Conservation (phyloP, 2,888 invertebrate species). For the Drosophila lacicola region DNA sequence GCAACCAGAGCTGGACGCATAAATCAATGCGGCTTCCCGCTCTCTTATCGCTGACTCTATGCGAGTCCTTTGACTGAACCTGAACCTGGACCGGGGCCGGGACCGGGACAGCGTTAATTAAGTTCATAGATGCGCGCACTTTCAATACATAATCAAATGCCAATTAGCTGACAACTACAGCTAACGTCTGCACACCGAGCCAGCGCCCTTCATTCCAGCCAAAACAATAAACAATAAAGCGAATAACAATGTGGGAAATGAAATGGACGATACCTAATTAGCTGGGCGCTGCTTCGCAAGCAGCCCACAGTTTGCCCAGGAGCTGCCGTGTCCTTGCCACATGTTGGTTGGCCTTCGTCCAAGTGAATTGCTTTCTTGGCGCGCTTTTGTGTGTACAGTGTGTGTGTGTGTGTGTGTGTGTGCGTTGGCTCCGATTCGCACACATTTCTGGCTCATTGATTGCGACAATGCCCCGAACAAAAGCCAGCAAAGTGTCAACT, state of each 20-base stretch:
- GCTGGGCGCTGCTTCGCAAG: conserved; percentile 17
- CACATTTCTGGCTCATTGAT: conserved; percentile 70
- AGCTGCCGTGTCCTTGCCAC: conserved; percentile 16
- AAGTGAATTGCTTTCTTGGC: conserved; percentile 30
- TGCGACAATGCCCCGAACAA: conserved; percentile 53
- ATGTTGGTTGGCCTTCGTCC: conserved; percentile 19
- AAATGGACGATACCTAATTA: conserved; percentile 40
- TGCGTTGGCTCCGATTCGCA: conserved; percentile 23
- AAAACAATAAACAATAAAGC: conserved; percentile 23
- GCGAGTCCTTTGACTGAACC: conserved; percentile 1
- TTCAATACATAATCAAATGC: conserved; percentile 65
- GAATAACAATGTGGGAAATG: conserved; percentile 21
- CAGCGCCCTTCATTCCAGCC: not conserved
- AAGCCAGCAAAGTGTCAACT: conserved; percentile 69
- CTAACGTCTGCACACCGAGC: conserved; percentile 1
- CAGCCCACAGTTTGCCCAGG: not conserved
- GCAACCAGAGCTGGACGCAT: conserved; percentile 29
- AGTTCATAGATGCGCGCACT: conserved; percentile 38
- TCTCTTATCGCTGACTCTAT: not conserved
- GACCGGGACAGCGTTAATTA: conserved; percentile 36
- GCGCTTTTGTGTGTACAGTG: conserved; percentile 19
- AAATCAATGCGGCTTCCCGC: conserved; percentile 34
- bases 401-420: conserved; percentile 3
- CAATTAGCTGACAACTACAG: conserved; percentile 62
- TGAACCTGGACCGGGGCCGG: not conserved